Evolutionary conservation across 1,140 invertebrate genomes (phyloP), one percentile per base, ranked within the genome.

Genomic region (Leptinotarsa undecemlineata): DNA sequence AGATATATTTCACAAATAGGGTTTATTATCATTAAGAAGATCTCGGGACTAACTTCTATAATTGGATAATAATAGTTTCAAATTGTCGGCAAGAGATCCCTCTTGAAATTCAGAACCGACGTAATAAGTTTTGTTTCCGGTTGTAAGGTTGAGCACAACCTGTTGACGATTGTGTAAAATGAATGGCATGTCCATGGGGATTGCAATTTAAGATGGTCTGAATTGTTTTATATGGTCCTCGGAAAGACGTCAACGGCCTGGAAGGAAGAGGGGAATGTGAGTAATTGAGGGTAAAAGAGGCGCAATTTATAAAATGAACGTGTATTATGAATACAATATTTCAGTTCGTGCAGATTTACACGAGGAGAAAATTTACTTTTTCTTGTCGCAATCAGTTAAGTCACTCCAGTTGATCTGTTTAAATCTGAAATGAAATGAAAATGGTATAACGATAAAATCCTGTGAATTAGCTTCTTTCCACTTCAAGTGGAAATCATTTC

Each of bases 161-260:
- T 68, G 66, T 68, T 68, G 66, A 68, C 42, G 66, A 68, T 68
- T 68, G 23, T 68, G 23, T 68, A 48, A 68, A 68, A 68, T n/a
- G 66, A 68, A 68, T 68, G 66, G 33, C 66, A 19, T 42, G 66
- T 68, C 33, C 33, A 68, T 33, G 33, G 66, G 33, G 66, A 68
- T 68, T 68, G 42, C 23, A 68, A 68, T 68, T 68, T 68, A 68
- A 68, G 66, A 48, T 26, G 42, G 66, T 20, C 15, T 68, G 33
- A 68, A 68, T 68, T 68, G 23, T 68, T 68, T 68, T 68, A 68
- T 68, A 68, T 68, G 66, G 63, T 23, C 63, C 63, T 66, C 26
- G 63, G n/a, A 57, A 57, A 57, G 51, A 68, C 33, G 66, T 68
- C 66, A 68, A 68, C 66, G 42, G 26, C 33, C 17, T 4, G 33